Conservation (phyloP, 1,140 invertebrate species). For the Diachasmimorpha longicaudata region DNA sequence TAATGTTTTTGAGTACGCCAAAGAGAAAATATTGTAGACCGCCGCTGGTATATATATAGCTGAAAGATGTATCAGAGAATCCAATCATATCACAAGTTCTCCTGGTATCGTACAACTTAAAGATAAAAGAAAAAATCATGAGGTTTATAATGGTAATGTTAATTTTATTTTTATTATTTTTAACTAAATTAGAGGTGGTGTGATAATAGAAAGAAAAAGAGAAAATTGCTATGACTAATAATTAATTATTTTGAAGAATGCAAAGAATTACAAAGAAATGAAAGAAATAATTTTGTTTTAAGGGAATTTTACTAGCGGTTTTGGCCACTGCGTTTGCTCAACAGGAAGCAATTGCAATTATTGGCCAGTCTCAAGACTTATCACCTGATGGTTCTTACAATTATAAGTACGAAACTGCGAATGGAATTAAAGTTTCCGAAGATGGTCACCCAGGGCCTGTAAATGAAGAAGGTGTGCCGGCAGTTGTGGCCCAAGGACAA, state of each 20-base stretch:
- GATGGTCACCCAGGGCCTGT: constrained; percentile 60
- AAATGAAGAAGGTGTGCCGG: constrained; percentile 60
- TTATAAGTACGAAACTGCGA: constrained; percentile 68
- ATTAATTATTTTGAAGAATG: not conserved
- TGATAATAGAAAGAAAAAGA: too few relatives aligned
- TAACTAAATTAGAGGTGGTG: too few relatives aligned
- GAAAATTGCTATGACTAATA: too few relatives aligned
- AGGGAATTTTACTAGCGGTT: constrained; percentile 46
- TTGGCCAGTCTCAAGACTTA: constrained; percentile 49
- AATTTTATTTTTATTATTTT: too few relatives aligned
- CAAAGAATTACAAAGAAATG: not conserved
- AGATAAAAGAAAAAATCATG: too few relatives aligned
- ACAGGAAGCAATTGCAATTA: constrained; percentile 33
- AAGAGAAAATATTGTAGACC: too few relatives aligned
- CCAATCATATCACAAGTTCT: too few relatives aligned
- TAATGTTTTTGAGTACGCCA: too few relatives aligned
- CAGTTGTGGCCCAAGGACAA: constrained; percentile 59
- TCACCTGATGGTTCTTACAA: constrained; percentile 53
- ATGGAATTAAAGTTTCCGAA: constrained; percentile 68
- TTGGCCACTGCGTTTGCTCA: constrained; percentile 35
- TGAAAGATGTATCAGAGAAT: too few relatives aligned
- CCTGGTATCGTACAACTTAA: too few relatives aligned
- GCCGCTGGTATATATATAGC: too few relatives aligned
- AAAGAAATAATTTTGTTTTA: constrained; percentile 2
- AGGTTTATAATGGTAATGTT: too few relatives aligned